Evolutionary conservation across 2,888 invertebrate genomes (phyloP).

Genomic region (Philaethria dido): DNA sequence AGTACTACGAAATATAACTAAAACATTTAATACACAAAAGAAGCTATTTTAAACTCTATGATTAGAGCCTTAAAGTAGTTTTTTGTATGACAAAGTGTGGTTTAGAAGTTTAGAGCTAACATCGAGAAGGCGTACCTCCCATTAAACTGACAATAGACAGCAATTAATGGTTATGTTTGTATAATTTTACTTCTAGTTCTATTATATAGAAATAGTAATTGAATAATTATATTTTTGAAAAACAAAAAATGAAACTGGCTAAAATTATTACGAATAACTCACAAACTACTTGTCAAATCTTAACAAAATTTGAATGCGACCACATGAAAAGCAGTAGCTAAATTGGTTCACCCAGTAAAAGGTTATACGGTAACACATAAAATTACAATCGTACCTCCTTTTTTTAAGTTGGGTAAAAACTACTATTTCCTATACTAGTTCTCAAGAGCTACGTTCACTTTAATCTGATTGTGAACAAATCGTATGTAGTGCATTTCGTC

Average conservation of each 20-base stretch:
- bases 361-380: no score
- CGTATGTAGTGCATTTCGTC: conserved; percentile 20
- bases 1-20: no score
- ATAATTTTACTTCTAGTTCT: not conserved
- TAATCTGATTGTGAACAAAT: conserved; percentile 23
- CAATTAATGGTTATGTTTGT: conserved; percentile 37
- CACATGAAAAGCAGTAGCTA: no score
- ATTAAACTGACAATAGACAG: conserved; percentile 37
- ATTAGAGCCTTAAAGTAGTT: not conserved
- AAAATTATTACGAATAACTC: no score
- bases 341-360: no score
- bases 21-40: not conserved
- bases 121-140: conserved; percentile 37
- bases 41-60: conserved; percentile 16
- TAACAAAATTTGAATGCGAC: no score
- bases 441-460: conserved; percentile 6
- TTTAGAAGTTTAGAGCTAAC: conserved; percentile 33
- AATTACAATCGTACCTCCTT: no score
- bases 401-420: no score
- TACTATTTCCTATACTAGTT: not conserved
- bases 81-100: not conserved
- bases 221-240: no score
- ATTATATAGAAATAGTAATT: not conserved
- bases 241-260: no score
- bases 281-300: no score